Percentiles rank a stretch among this genome's conserved stretches.
Conservation (phyloP, 2,797 vertebrate species). For the Parauchenoglanis ngamensis region DNA sequence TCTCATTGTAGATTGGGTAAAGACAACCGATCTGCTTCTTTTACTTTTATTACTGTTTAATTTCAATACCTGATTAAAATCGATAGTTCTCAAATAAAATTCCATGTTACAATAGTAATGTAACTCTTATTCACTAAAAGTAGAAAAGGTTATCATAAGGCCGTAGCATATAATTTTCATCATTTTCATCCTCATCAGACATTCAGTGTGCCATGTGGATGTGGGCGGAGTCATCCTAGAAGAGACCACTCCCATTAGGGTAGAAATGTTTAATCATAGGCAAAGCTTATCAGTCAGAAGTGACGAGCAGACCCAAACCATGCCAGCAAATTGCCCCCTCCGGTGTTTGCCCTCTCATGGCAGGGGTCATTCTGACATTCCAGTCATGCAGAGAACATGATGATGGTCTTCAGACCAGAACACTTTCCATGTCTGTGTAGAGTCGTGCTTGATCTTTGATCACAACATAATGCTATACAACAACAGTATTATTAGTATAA, state of each 20-base stretch:
- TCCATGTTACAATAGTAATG: neutral
- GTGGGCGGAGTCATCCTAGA: neutral
- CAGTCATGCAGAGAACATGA: neutral
- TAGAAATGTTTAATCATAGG: neutral
- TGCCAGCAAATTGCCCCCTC: neutral
- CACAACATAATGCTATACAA: neutral
- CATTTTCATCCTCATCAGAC: too few species aligned
- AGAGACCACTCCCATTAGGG: neutral
- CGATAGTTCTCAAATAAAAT: neutral
- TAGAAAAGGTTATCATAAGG: too few species aligned
- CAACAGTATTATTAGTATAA: neutral
- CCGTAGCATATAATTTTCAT: neutral
- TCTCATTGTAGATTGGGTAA: neutral
- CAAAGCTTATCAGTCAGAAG: neutral
- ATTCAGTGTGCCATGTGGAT: too few species aligned
- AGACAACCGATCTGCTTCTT: neutral
- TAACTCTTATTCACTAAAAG: neutral
- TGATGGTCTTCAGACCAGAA: neutral
- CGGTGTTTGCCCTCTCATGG: neutral
- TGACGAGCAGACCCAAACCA: neutral
- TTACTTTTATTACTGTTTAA: conserved; percentile 4
- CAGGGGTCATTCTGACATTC: neutral
- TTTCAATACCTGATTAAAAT: neutral
- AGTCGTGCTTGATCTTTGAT: too few species aligned
- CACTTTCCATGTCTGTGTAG: neutral